phyloP scores from a whole-genome alignment of 30 jellyfish, hydroid and myxozoan genomes.

The Nemopilema nomurai region DNA sequence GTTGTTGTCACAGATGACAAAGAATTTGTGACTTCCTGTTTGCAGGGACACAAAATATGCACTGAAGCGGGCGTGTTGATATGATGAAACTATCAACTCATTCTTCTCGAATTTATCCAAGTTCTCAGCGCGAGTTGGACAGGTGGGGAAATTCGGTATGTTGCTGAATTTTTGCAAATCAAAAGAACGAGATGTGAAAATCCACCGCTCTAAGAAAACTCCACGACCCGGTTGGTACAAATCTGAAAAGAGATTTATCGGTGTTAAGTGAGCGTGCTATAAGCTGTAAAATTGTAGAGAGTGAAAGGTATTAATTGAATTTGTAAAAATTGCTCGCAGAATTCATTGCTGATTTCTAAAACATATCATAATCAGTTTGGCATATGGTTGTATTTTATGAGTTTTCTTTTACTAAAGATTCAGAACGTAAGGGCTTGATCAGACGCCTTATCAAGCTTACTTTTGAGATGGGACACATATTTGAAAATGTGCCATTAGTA shows the following conservation, averaged over 20 bases:
- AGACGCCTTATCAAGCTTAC: too few relatives aligned
- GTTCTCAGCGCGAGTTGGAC: conserved; percentile 4
- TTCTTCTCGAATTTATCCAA: background rate
- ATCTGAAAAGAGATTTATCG: background rate
- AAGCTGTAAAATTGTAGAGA: too few relatives aligned
- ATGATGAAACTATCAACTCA: background rate
- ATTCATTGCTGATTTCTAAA: too few relatives aligned
- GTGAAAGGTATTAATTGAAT: too few relatives aligned
- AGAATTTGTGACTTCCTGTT: conserved; percentile 16
- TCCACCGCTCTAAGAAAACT: conserved; percentile 14
- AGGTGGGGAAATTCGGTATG: background rate
- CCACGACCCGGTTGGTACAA: conserved; percentile 24
- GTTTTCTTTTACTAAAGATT: too few relatives aligned
- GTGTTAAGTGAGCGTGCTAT: too few relatives aligned
- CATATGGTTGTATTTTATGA: too few relatives aligned
- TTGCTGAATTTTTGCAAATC: background rate
- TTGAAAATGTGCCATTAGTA: too few relatives aligned
- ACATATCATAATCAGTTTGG: too few relatives aligned
- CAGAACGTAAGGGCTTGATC: too few relatives aligned
- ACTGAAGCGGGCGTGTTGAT: background rate
- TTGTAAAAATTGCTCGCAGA: too few relatives aligned
- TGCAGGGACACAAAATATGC: conserved; percentile 11
- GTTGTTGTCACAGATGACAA: background rate
- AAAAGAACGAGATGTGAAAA: background rate
- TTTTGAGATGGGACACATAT: too few relatives aligned